Conservation (phyloP, 2,113 vertebrate genomes). For the Dryoscopus gambensis region DNA sequence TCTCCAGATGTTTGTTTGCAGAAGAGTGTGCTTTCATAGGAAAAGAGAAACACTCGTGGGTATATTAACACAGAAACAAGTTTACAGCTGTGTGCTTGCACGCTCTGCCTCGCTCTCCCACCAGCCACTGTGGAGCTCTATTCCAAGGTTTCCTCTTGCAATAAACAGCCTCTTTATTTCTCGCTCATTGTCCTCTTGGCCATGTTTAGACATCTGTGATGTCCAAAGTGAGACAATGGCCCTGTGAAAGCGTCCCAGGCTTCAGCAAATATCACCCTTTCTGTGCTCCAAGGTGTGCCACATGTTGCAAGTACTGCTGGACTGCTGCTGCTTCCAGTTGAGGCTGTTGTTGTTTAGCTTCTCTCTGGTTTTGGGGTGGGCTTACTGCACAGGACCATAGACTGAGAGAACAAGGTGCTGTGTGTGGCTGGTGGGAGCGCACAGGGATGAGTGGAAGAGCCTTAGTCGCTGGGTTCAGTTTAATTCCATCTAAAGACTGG, state of each 20-base stretch:
- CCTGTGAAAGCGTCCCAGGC: background rate
- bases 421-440: background rate
- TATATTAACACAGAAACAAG: conserved; percentile 29
- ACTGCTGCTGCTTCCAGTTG: background rate
- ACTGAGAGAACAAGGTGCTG: fast-evolving
- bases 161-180: conserved; percentile 28
- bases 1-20: conserved; percentile 62
- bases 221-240: background rate
- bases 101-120: background rate
- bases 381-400: background rate
- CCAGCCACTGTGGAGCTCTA: background rate
- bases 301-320: background rate
- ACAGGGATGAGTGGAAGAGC: background rate
- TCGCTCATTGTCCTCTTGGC: background rate
- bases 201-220: background rate
- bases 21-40: background rate
- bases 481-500: background rate
- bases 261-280: background rate
- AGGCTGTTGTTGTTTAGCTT: background rate
- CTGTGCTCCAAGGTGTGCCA: background rate
- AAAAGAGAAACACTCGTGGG: conserved; percentile 45
- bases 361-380: background rate
- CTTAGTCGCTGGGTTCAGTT: background rate
- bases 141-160: background rate
- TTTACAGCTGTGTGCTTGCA: conserved; percentile 27